These are phyloP conservation scores for Plestiodon gilberti DNA, from an alignment of 2,113 vertebrate species.

Conservation along the genomic window DNA sequence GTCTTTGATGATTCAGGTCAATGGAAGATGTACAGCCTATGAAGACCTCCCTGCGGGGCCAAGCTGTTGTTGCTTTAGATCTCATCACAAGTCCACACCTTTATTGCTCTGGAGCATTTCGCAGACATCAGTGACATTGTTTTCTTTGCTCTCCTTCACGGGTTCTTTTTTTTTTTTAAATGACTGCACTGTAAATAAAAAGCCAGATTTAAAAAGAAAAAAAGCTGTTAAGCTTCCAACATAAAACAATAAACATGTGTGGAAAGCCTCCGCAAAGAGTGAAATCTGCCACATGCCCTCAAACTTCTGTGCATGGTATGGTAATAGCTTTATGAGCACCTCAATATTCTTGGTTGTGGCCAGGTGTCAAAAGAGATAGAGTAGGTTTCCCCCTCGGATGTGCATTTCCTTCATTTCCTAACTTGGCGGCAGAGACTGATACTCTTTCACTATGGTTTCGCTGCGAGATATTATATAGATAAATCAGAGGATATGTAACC, in stretches of 20 bases:
- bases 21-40: constrained; percentile 47
- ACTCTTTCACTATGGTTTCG: background rate
- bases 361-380: constrained; percentile 42
- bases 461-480: constrained; percentile 36
- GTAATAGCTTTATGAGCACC: constrained; percentile 36
- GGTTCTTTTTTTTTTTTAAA: too few species aligned
- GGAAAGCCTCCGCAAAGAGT: constrained; percentile 58
- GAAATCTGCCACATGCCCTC: constrained; percentile 47
- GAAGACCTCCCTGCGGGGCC: constrained; percentile 50
- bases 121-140: constrained; percentile 59
- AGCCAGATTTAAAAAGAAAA: constrained; percentile 67
- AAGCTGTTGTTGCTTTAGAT: constrained; percentile 34
- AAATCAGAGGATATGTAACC: constrained; percentile 49
- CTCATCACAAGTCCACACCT: constrained; percentile 61
- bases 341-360: constrained; percentile 43
- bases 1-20: constrained; percentile 57
- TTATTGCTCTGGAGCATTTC: constrained; percentile 59
- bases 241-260: constrained; percentile 55
- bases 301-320: constrained; percentile 44
- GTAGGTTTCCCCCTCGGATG: constrained; percentile 30
- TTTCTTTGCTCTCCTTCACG: constrained; percentile 47
- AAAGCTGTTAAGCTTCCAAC: constrained; percentile 52
- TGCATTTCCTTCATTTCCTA: constrained; percentile 45
- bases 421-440: constrained; percentile 42
- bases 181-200: constrained; percentile 59